A percentile compares a stretch with the other conserved stretches of the same genome.
Conservation (phyloP, 2,888 invertebrate species). For the Chrysolina americana region DNA sequence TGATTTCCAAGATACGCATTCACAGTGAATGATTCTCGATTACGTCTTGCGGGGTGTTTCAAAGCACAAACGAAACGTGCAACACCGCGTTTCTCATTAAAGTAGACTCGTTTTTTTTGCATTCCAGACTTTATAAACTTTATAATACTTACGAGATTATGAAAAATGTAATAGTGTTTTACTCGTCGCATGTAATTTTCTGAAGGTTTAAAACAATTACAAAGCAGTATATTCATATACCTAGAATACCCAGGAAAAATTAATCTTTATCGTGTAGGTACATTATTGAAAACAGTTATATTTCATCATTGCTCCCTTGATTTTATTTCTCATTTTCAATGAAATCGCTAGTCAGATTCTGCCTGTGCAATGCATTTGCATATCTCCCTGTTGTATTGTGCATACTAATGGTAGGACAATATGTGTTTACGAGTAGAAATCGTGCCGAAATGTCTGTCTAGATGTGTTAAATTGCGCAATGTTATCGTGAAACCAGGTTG, state of each 20-base stretch:
- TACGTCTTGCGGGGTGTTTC: neutral
- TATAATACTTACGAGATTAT: too few species aligned
- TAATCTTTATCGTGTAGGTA: too few species aligned
- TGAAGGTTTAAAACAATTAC: too few species aligned
- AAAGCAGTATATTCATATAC: too few species aligned
- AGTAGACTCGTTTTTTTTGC: too few species aligned
- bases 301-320: neutral
- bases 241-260: too few species aligned
- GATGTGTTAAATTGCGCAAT: neutral
- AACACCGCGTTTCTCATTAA: too few species aligned
- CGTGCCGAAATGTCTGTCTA: neutral
- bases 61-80: neutral
- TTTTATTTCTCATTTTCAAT: neutral
- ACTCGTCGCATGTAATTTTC: too few species aligned
- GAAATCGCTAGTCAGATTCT: neutral
- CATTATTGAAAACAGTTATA: too few species aligned
- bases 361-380: neutral
- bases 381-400: neutral
- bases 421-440: constrained; percentile 12
- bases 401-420: constrained; percentile 5
- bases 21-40: neutral
- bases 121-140: too few species aligned
- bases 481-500: neutral
- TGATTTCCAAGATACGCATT: neutral
- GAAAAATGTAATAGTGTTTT: too few species aligned